These are phyloP conservation scores for Alviniconcha marisindica DNA, from an alignment of 1,140 invertebrate genomes.

Conservation along the genomic window DNA sequence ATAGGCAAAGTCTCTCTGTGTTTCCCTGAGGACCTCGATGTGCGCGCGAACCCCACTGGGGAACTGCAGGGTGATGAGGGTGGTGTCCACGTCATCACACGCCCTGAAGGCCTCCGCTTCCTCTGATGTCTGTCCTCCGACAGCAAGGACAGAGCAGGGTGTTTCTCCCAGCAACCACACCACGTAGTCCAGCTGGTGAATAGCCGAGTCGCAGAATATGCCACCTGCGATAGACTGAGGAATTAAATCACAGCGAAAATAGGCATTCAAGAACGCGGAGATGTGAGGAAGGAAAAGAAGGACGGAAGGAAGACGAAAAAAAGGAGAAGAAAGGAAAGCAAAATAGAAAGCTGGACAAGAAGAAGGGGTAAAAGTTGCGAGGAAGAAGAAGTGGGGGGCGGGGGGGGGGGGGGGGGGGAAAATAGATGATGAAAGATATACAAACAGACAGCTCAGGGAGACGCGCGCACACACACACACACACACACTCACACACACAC, in stretches of 20 bases:
- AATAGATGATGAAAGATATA: no score
- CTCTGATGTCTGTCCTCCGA: not conserved
- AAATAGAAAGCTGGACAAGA: no score
- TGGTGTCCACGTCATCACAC: conserved; percentile 24
- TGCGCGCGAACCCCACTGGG: conserved; percentile 21
- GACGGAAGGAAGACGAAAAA: no score
- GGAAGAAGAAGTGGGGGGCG: no score
- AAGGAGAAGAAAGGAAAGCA: no score
- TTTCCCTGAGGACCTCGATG: conserved; percentile 12
- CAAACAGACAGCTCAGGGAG: no score
- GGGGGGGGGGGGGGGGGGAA: no score
- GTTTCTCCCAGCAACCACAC: conserved; percentile 21
- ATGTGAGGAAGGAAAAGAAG: no score
- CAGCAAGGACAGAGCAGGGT: not conserved
- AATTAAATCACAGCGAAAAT: no score
- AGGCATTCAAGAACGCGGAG: no score
- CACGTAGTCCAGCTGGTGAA: conserved; percentile 37
- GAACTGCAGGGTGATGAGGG: conserved; percentile 25
- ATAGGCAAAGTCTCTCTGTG: not conserved
- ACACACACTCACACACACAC: conserved; percentile 3
- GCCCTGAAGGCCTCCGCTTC: not conserved
- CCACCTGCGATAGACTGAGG: no score
- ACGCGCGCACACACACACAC: not conserved
- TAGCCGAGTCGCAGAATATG: conserved; percentile 26
- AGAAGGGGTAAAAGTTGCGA: no score